Evolutionary conservation across 2,797 vertebrate genomes (phyloP), one percentile per base, ranked within the genome.

Genomic region (Bufotes viridis): DNA sequence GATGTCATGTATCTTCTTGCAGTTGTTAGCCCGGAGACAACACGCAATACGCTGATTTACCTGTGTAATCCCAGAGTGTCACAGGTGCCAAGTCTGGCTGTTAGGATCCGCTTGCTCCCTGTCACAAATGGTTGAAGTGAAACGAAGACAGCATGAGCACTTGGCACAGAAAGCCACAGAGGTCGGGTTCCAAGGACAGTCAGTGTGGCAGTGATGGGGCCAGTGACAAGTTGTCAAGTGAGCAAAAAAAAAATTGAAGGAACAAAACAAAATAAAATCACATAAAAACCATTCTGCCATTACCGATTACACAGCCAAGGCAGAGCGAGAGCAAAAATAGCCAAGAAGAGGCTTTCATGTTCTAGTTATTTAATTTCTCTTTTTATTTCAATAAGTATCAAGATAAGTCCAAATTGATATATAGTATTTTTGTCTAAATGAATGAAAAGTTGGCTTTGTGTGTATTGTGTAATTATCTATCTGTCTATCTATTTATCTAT

Each of bases 41-140:
- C 96, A 95, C 81, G 95, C 93, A 90, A 93, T 93, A 93, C 92
- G 92, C 93, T 92, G 96, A 96, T 96, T 96, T 96, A 97, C 97
- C 97, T 97, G 97, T 96, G 97, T 96, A 96, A 96, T 96, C 96
- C 97, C 96, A 95, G 94, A 94, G 95, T 94, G 95, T 97, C 97
- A 96, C 96, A 95, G 96, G 96, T 96, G 97, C 94, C 95, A 94
- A 94, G 91, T 11, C 89, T 92, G 61, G 91, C 92, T 89, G 93
- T 93, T 74, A 91, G 87, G 92, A 94, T 92, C 92, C 93, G 93
- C 95, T 93, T 96, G 95, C 97, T 96, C 97, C 94, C 97, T 98
- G 98, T 99, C 98, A 98, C 96, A 96, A 95, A 94, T 95, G 96
- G 95, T 91, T 95, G 94, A 94, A 93, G 94, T 96, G 96, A 98